phyloP scores from a whole-genome alignment of 2,888 invertebrate genomes.

The Plagodis dolabraria region DNA sequence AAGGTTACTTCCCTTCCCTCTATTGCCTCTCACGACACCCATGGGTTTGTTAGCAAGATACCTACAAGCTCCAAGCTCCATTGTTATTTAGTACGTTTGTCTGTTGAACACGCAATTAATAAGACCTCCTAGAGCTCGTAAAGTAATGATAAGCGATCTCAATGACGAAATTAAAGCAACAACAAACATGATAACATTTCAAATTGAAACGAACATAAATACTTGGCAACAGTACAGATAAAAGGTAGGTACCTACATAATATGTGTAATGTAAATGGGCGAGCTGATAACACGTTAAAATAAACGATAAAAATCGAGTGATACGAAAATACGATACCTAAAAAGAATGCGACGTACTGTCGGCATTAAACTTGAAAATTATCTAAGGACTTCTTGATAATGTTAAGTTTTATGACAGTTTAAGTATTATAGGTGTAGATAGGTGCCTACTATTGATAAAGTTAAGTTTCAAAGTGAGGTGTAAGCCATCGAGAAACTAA shows the following conservation, averaged over 20 bases:
- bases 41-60: no score
- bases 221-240: conserved; percentile 37
- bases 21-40: no score
- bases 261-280: conserved; percentile 5
- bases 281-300: conserved; percentile 17
- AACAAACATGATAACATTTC: conserved; percentile 1
- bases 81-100: no score
- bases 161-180: background rate
- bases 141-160: background rate
- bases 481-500: no score
- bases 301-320: conserved; percentile 6
- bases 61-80: no score
- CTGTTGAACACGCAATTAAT: no score
- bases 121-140: no score
- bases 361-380: background rate
- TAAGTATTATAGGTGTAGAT: background rate
- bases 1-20: no score
- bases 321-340: conserved; percentile 6
- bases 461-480: no score
- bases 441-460: no score
- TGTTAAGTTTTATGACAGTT: background rate
- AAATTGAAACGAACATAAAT: conserved; percentile 13
- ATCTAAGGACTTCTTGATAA: background rate
- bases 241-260: background rate
- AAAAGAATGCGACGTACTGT: background rate